These are phyloP conservation scores for Cryptoprocta ferox DNA, from an alignment of 2,797 vertebrate genomes.

Conservation along the genomic window DNA sequence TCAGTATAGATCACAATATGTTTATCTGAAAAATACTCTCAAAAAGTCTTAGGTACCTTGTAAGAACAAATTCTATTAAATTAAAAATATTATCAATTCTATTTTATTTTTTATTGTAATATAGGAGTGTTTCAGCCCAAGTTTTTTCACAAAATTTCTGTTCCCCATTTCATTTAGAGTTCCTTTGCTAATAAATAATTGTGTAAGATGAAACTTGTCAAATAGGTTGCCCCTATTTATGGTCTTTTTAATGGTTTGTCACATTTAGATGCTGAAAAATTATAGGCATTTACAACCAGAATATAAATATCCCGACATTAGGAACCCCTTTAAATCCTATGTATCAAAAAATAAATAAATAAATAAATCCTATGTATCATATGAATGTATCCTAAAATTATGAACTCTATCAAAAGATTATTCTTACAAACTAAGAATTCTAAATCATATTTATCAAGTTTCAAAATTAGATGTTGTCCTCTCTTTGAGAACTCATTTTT, in stretches of 20 bases:
- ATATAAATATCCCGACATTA: background rate
- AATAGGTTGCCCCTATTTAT: background rate
- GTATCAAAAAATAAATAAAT: no score
- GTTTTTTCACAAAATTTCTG: background rate
- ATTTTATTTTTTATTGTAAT: constrained; percentile 2
- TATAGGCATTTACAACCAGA: background rate
- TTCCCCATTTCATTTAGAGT: background rate
- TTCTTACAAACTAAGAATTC: background rate
- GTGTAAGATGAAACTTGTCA: background rate
- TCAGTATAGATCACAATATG: background rate
- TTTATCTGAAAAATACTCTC: background rate
- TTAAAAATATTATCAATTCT: background rate
- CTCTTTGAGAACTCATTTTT: background rate
- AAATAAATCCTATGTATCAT: background rate
- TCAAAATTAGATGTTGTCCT: background rate
- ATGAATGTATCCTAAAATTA: background rate
- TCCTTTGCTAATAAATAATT: background rate
- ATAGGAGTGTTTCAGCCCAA: background rate
- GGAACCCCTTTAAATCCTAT: background rate
- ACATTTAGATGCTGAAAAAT: constrained; percentile 7
- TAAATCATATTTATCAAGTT: background rate
- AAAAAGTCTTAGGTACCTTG: background rate
- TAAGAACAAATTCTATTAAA: background rate
- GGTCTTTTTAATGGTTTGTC: background rate
- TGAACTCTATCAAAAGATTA: background rate